Evolutionary conservation across 2,113 vertebrate genomes (phyloP), one percentile per base, ranked within the genome.

Genomic region (Drymodes brunneopygia): DNA sequence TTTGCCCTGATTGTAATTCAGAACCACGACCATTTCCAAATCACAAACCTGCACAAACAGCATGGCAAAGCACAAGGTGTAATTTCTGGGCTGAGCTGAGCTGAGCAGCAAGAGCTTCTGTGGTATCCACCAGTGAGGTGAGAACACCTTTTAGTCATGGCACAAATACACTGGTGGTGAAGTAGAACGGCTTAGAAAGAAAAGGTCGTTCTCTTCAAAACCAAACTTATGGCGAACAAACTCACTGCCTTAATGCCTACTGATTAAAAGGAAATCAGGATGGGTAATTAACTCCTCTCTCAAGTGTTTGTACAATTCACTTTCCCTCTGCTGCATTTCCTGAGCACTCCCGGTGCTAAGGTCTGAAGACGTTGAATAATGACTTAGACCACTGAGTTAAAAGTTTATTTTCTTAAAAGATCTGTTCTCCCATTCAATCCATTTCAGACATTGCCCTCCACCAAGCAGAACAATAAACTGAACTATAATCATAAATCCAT

Each of bases 191-290:
- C 74, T 91, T n/a, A 62, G 74, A 91, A 93, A 93, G 38, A 50
- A 91, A 84, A 84, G 78, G 85, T 92, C 1, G 2, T 56, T 25
- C 48, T 90, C 91, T 77, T 95, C 81, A 91, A 96, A 95, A 62
- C 66, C 70, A 90, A 82, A 57, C 62, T 90, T 93, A 66, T 0
- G 0, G 50, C 0, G 10, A 90, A 47, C 50, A 94, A 95, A 91
- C 66, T 92, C 54, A 24, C 62, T 75, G 87, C 58, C 62, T 89
- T 88, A 94, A 92, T 95, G 93, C 74, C 82, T 70, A 77, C 78
- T 14, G 35, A 95, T 94, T 95, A 95, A 95, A 95, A 95, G 94
- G 81, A 97, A 95, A 97, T 95, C 85, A 94, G 91, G 85, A 91
- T 70, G 84, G 78, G 58, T 90, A 97, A 97, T 96, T 96, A 97